Base-by-base conservation (phyloP, 2,113 vertebrate species). In the Dissostichus mawsoni region DNA sequence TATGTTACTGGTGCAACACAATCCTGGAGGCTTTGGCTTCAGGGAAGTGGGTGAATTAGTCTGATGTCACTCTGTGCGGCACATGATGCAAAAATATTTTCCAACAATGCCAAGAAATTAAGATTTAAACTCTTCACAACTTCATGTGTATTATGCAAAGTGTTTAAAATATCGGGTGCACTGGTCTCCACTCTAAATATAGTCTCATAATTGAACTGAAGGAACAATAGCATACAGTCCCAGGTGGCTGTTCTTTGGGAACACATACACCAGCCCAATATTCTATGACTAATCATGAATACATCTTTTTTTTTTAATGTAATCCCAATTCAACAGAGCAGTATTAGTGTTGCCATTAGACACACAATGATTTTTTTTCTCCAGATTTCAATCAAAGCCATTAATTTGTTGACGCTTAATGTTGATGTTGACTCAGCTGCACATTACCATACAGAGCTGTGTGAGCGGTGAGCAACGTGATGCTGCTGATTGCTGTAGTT, bases 401-500 rank as follows among this genome's bases (percentile, higher is more conserved):
- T 78, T 82, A 73, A 89, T 84, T 81, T 85, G 78, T 85, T 79
- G 76, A 79, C 74, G 75, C 70, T 62, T 79, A 78, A 53, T 76
- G 77, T 71, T 81, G 78, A 74, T 74, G 72, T 79, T 86, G 82
- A 85, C 72, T 90, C 64, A 69, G 69, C 52, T 67, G 73, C 50
- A 18, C 64, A 83, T 87, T 77, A 70, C 75, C 85, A 80, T 91
- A 82, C 25, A 56, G 82, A 80, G 58, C 78, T 65, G 75, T 73
- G 80, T 82, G 78, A 74, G 81, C 75, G 83, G 74, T 70, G 84
- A 87, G 81, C 84, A 90, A 87, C 56, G 80, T 86, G 89, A 86
- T 87, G 86, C 88, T 63, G 82, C 82, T 84, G 90, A 90, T 92
- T 83, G 78, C 85, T 86, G 85, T 80, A 86, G 87, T 79, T 86